Evolutionary conservation across 2,797 vertebrate genomes (phyloP), one percentile per base, ranked within the genome.

Genomic region (Syncerus caffer): DNA sequence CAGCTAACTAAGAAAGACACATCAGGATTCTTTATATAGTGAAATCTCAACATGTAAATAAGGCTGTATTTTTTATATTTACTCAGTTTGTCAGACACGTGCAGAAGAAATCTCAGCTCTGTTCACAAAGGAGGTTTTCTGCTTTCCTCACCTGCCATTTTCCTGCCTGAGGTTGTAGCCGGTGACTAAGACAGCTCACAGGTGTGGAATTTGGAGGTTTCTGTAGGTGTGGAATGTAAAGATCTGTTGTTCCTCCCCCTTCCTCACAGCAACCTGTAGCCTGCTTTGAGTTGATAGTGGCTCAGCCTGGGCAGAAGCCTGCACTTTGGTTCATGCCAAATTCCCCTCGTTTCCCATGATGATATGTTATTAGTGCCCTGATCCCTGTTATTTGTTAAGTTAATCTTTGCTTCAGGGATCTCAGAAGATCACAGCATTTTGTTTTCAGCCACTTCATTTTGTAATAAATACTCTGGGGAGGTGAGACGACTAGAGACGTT

Each of bases 361-460:
- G 85, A 97, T 88, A 96, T 89, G 95, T 96, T 97, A 95, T 96
- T 96, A 96, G 90, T 17, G n/a, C 67, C 89, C 64, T 96, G 93
- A 98, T 97, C 96, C 95, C 91, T 97, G 93, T 94, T 85, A 95
- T 97, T 98, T 97, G 96, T 97, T 92, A 93, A 95, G 93, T 90
- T 98, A 97, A 98, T 97, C 95, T 97, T 80, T 0, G 27, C 90
- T 87, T 97, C 58, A 27, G 74, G 64, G 79, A 91, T 96, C 93
- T 71, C 57, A 25, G 88, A 93, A 93, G 96, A 97, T 97, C 95
- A 93, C 60, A 97, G 94, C 79, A 17, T 92, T 97, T 97, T 97
- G 92, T 97, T 98, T 86, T 85, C 87, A 82, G 92, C 89, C 95
- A 87, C 95, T 97, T 96, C 85, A 55, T 95, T 96, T 85, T 47